Evolutionary conservation across 2,113 vertebrate species (phyloP).

Genomic region (Harpagus bidentatus): DNA sequence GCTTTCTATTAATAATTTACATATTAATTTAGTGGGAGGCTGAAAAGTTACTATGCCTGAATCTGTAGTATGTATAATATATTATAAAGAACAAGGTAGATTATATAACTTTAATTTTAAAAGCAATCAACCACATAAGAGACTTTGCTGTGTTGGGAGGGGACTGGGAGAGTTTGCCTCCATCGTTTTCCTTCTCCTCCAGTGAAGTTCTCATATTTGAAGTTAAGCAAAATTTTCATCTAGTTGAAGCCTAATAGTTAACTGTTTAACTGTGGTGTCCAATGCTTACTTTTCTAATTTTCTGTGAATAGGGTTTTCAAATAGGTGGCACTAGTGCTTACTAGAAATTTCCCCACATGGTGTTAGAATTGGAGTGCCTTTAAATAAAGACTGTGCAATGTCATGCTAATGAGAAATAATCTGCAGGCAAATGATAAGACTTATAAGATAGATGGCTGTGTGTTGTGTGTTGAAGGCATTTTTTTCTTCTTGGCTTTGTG

Average conservation of each 20-base stretch:
- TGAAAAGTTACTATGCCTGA: background rate
- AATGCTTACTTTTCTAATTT: background rate
- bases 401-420: constrained; percentile 14
- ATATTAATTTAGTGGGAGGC: background rate
- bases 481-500: background rate
- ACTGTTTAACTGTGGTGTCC: background rate
- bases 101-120: background rate
- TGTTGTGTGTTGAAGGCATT: background rate
- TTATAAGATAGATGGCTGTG: background rate
- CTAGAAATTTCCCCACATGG: background rate
- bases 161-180: background rate
- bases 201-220: background rate
- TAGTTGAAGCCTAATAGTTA: background rate
- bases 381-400: background rate
- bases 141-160: background rate
- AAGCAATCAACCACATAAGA: background rate
- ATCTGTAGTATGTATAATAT: background rate
- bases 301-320: background rate
- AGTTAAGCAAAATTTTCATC: background rate
- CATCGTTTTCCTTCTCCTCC: background rate
- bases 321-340: background rate
- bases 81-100: background rate
- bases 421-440: background rate
- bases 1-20: background rate
- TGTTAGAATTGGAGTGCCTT: background rate